phyloP scores from a whole-genome alignment of 37 sponge, comb jelly and placozoan genomes.

The Theonella swinhoei region DNA sequence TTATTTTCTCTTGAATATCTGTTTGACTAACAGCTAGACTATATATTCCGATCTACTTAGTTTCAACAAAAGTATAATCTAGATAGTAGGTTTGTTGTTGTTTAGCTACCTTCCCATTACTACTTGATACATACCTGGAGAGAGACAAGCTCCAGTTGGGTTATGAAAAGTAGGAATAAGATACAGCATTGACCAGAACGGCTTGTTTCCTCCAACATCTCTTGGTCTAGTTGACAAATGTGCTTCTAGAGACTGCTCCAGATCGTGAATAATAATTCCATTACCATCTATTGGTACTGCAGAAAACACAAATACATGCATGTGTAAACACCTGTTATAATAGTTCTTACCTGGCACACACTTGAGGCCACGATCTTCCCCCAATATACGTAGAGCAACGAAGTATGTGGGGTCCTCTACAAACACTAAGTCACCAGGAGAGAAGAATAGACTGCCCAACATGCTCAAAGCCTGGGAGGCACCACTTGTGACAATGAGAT shows the following conservation, averaged over 20 bases:
- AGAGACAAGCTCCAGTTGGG: conserved; percentile 70
- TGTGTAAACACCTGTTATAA: not conserved
- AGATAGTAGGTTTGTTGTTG: too few species aligned
- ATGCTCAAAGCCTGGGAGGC: conserved; percentile 65
- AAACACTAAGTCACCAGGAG: conserved; percentile 72
- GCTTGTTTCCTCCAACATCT: conserved; percentile 44
- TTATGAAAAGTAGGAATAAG: conserved; percentile 76
- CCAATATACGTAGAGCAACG: conserved; percentile 51
- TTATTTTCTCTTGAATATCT: too few species aligned
- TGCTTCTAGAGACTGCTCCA: conserved; percentile 56
- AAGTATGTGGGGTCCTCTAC: conserved; percentile 78
- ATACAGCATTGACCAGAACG: conserved; percentile 81
- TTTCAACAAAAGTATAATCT: too few species aligned
- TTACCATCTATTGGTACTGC: conserved; percentile 72
- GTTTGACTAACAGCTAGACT: too few species aligned
- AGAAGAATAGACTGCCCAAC: conserved; percentile 54
- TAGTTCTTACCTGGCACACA: conserved; percentile 1
- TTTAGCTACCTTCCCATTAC: too few species aligned
- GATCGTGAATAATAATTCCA: conserved; percentile 65
- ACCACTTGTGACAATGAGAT: conserved; percentile 69
- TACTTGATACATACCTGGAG: conserved; percentile 75
- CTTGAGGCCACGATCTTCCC: conserved; percentile 28
- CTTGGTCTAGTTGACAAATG: conserved; percentile 26
- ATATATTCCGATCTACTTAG: too few species aligned
- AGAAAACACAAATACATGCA: too few species aligned